Conservation (phyloP, 2,888 invertebrate genomes). For the Acanthococcus lagerstroemiae region DNA sequence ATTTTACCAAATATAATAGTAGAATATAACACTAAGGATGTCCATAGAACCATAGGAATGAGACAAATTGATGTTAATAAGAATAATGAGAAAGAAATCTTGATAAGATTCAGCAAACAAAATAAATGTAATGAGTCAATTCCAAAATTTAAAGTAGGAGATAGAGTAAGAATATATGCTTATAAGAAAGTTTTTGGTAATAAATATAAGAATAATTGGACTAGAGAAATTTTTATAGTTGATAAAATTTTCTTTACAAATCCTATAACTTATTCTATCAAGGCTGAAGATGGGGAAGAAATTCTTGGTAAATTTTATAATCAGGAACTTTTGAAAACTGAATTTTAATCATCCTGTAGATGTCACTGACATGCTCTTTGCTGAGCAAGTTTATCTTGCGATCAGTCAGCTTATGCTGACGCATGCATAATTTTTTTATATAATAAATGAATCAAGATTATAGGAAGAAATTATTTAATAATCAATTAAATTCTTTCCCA, state of each 20-base stretch:
- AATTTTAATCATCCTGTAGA: neutral
- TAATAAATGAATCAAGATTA: too few relatives aligned
- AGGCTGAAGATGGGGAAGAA: neutral
- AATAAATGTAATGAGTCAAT: neutral
- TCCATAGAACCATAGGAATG: conserved; percentile 1
- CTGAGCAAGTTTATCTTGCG: too few relatives aligned
- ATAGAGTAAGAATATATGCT: neutral
- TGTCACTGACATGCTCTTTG: too few relatives aligned
- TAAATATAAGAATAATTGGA: conserved; percentile 1
- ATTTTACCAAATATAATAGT: conserved; percentile 1
- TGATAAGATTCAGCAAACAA: conserved; percentile 3
- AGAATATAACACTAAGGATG: conserved; percentile 2
- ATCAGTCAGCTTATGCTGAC: too few relatives aligned
- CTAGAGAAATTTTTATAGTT: neutral
- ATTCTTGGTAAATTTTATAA: neutral
- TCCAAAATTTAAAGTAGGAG: conserved; percentile 7
- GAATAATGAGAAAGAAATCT: conserved; percentile 12
- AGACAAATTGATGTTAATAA: conserved; percentile 2
- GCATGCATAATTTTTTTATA: too few relatives aligned
- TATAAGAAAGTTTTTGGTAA: neutral
- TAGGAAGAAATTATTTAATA: neutral
- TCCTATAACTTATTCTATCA: neutral
- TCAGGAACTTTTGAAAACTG: neutral
- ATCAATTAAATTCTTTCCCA: neutral
- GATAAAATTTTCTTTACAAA: neutral